Evolutionary conservation across 2,797 vertebrate genomes (phyloP).

Genomic region (Microcaecilia unicolor): DNA sequence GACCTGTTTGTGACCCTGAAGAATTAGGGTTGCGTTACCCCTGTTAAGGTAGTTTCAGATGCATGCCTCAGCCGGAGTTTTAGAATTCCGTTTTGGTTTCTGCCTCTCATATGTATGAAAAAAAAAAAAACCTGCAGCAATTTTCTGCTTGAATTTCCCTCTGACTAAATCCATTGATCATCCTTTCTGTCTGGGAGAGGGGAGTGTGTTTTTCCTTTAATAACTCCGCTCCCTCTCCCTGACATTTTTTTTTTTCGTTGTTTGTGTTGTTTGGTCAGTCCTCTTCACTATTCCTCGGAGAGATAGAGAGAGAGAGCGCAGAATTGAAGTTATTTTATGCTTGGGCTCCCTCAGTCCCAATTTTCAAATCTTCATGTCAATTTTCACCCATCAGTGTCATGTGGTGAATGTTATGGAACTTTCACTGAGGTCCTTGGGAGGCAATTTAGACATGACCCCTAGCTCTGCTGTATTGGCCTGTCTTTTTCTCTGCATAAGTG

Average conservation of each 20-base stretch:
- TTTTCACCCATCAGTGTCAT: slow-evolving; percentile 97
- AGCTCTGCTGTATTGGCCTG: slow-evolving; percentile 22
- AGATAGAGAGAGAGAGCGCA: slow-evolving; percentile 67
- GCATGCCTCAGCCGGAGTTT: slow-evolving; percentile 25
- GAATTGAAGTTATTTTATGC: slow-evolving; percentile 99
- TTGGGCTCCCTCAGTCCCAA: slow-evolving; percentile 92
- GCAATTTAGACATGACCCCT: slow-evolving; percentile 54
- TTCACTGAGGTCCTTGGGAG: slow-evolving; percentile 60
- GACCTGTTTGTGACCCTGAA: no score
- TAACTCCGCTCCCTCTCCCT: slow-evolving; percentile 96
- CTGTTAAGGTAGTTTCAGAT: slow-evolving; percentile 16
- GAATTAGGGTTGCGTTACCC: no score
- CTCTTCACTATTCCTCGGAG: slow-evolving; percentile 86
- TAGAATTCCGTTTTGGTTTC: slow-evolving; percentile 55
- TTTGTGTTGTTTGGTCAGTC: slow-evolving; percentile 94
- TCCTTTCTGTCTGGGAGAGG: slow-evolving; percentile 89
- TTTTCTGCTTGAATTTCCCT: slow-evolving; percentile 99
- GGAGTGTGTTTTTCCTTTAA: slow-evolving; percentile 97
- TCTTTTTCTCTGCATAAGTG: slow-evolving; percentile 38
- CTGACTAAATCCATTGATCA: slow-evolving; percentile 99
- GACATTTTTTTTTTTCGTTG: slow-evolving; percentile 62
- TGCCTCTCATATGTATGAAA: slow-evolving; percentile 85
- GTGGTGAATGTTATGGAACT: slow-evolving; percentile 73
- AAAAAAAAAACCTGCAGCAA: slow-evolving; percentile 99
- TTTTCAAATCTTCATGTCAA: slow-evolving; percentile 98